Evolutionary conservation across 2,888 invertebrate genomes (phyloP).

Genomic region (Sinopyrophorus schimmeli): DNA sequence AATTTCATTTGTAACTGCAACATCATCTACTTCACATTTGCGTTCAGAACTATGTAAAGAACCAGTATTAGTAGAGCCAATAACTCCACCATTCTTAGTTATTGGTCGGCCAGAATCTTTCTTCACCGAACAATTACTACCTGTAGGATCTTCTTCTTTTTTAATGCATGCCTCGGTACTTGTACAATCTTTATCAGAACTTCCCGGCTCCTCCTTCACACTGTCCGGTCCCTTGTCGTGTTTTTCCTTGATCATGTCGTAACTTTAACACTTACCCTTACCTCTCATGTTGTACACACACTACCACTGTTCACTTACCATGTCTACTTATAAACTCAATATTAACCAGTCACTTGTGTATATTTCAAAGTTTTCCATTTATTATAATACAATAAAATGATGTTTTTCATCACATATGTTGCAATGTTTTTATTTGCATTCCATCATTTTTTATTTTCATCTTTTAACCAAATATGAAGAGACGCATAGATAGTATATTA

Average conservation of each 20-base stretch:
- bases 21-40: conserved; percentile 48
- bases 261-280: conserved; percentile 48
- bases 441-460: conserved; percentile 57
- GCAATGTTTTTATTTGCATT: conserved; percentile 58
- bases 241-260: conserved; percentile 57
- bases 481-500: conserved; percentile 48
- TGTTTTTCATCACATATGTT: conserved; percentile 57
- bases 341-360: conserved; percentile 41
- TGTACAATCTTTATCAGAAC: conserved; percentile 53
- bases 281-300: conserved; percentile 49
- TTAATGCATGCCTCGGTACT: conserved; percentile 52
- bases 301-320: conserved; percentile 48
- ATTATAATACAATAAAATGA: conserved; percentile 50
- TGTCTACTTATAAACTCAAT: conserved; percentile 44
- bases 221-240: conserved; percentile 55
- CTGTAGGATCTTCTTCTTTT: conserved; percentile 51
- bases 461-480: conserved; percentile 55
- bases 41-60: conserved; percentile 51
- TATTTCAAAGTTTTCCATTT: conserved; percentile 45
- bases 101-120: conserved; percentile 51
- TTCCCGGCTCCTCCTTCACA: conserved; percentile 55
- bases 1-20: conserved; percentile 35
- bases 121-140: conserved; percentile 47
- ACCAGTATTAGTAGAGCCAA: conserved; percentile 55
- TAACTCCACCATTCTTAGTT: conserved; percentile 54